Conservation (phyloP, 2,888 invertebrate genomes). For the Nymphalis urticae region DNA sequence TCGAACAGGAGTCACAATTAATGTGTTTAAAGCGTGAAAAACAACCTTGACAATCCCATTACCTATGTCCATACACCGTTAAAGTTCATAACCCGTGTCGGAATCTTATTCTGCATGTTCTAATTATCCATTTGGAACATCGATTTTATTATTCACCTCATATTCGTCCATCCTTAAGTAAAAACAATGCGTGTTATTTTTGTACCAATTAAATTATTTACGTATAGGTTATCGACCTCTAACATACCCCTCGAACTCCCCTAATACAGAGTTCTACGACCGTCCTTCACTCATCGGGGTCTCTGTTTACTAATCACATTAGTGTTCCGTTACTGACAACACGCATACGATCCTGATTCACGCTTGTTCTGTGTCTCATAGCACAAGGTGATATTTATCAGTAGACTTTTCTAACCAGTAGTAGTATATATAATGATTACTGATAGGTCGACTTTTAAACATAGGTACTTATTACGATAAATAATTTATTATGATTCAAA, state of each 20-base stretch:
- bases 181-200: constrained; percentile 20
- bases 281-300: constrained; percentile 62
- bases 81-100: constrained; percentile 9
- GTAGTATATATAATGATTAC: too few relatives aligned
- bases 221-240: constrained; percentile 36
- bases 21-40: constrained; percentile 8
- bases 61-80: constrained; percentile 16
- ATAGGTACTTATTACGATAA: too few relatives aligned
- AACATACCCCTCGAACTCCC: constrained; percentile 37
- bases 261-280: constrained; percentile 52
- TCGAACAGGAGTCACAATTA: neutral
- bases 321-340: constrained; percentile 39
- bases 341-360: constrained; percentile 2
- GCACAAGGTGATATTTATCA: constrained; percentile 3
- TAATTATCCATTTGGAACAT: neutral
- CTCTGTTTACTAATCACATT: constrained; percentile 58
- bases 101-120: neutral
- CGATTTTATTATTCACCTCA: neutral
- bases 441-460: too few relatives aligned
- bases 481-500: too few relatives aligned
- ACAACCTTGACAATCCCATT: constrained; percentile 14
- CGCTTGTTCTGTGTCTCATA: constrained; percentile 12
- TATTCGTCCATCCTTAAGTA: too few relatives aligned
- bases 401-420: neutral
- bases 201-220: neutral